These are phyloP conservation scores for Drosophila subsilvestris DNA, from an alignment of 2,888 invertebrate genomes.

Conservation along the genomic window DNA sequence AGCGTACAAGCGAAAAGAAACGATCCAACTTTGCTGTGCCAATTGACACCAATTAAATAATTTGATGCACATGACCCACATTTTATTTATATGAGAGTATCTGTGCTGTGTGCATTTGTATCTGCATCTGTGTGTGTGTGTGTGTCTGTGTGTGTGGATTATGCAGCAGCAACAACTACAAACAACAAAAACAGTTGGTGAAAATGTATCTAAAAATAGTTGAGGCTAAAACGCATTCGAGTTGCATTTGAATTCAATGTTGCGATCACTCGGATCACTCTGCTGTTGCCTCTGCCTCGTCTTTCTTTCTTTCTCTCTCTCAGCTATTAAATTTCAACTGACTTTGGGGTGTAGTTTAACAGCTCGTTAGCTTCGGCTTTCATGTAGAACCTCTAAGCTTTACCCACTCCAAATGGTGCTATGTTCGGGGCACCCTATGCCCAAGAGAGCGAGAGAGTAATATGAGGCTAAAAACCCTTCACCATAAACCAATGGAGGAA, in stretches of 20 bases:
- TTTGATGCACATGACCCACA: slow-evolving; percentile 80
- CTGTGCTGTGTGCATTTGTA: neutral
- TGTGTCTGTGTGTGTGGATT: slow-evolving; percentile 4
- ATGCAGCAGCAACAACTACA: slow-evolving; percentile 34
- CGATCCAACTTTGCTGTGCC: slow-evolving; percentile 30
- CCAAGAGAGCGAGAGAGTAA: no score
- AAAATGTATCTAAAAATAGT: slow-evolving; percentile 36
- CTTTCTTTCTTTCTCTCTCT: neutral
- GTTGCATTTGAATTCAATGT: slow-evolving; percentile 13
- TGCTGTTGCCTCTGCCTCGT: neutral
- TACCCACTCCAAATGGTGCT: neutral
- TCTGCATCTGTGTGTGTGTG: neutral
- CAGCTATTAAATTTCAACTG: neutral
- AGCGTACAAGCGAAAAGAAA: neutral
- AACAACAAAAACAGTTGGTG: slow-evolving; percentile 20
- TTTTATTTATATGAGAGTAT: slow-evolving; percentile 60
- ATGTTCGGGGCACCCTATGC: neutral
- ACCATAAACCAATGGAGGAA: no score
- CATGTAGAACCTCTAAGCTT: neutral
- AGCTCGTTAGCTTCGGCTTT: neutral
- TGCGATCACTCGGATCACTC: slow-evolving; percentile 1
- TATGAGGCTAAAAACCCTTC: no score
- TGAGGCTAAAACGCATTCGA: neutral
- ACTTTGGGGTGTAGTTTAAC: neutral
- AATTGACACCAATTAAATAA: slow-evolving; percentile 80